These are phyloP conservation scores for Apistogramma diplotaenia DNA, from an alignment of 2,113 vertebrate genomes.

Conservation along the genomic window DNA sequence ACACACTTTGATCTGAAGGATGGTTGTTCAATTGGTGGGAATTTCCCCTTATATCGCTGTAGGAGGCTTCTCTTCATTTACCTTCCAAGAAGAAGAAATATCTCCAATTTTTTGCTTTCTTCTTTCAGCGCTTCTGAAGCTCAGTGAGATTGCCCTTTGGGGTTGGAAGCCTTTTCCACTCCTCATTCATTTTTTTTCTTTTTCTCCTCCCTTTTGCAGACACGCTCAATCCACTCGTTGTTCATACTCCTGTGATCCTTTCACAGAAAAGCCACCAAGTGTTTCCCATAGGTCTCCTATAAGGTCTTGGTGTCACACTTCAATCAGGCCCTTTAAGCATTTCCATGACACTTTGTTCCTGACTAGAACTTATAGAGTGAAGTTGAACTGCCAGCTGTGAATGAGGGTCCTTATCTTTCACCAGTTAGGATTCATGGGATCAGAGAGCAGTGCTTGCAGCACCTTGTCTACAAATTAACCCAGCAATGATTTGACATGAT, in stretches of 20 bases:
- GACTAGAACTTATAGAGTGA: not conserved
- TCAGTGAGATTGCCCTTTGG: constrained; percentile 42
- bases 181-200: constrained; percentile 14
- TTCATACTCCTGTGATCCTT: constrained; percentile 42
- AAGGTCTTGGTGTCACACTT: constrained; percentile 46
- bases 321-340: constrained; percentile 35
- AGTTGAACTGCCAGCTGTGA: not conserved
- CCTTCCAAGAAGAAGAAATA: constrained; percentile 11
- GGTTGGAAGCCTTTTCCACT: constrained; percentile 29
- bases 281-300: constrained; percentile 36
- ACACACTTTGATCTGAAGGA: constrained; percentile 52
- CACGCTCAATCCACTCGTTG: constrained; percentile 48
- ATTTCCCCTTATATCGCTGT: constrained; percentile 45
- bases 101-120: constrained; percentile 22
- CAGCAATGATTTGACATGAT: constrained; percentile 6
- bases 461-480: not conserved
- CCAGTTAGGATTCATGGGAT: not conserved
- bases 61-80: constrained; percentile 28
- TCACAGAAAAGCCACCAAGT: constrained; percentile 1
- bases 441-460: not conserved
- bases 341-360: constrained; percentile 23
- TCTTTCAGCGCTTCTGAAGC: constrained; percentile 22
- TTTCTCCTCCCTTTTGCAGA: not conserved
- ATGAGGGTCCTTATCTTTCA: not conserved
- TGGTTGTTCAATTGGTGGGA: constrained; percentile 35